Evolutionary conservation across 1,140 invertebrate genomes (phyloP).

Genomic region (Drusus annulatus): DNA sequence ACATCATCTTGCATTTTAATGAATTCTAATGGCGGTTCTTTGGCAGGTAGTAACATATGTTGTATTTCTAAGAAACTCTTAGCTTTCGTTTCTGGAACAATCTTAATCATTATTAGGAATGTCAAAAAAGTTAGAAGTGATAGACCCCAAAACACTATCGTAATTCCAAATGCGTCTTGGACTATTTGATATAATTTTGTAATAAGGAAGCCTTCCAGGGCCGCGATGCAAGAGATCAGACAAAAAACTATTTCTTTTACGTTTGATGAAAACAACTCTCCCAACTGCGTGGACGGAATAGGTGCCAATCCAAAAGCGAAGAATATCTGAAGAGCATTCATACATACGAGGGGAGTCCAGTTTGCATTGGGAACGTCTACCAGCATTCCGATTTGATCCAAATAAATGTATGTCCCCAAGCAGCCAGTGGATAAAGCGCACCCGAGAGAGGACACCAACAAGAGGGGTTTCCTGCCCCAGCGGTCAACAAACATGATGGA

Average conservation of each 20-base stretch:
- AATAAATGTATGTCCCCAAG: constrained; percentile 52
- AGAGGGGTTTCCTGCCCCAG: constrained; percentile 55
- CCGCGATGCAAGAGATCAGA: constrained; percentile 43
- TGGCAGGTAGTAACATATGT: constrained; percentile 37
- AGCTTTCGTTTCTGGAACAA: constrained; percentile 55
- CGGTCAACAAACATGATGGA: constrained; percentile 54
- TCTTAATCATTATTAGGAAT: constrained; percentile 37
- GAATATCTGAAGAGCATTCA: constrained; percentile 53
- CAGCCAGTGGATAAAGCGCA: constrained; percentile 49
- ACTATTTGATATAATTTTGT: constrained; percentile 55
- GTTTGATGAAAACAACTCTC: constrained; percentile 54
- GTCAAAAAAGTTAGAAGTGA: constrained; percentile 48
- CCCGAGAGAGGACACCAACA: constrained; percentile 49
- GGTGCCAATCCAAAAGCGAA: constrained; percentile 55
- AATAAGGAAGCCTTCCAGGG: constrained; percentile 54
- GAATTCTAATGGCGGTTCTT: constrained; percentile 38
- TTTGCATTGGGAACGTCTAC: constrained; percentile 42
- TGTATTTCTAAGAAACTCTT: constrained; percentile 57
- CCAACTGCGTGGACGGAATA: constrained; percentile 54
- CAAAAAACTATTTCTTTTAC: constrained; percentile 56
- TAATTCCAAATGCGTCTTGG: constrained; percentile 46
- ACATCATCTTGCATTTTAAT: constrained; percentile 45
- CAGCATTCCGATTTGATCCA: constrained; percentile 41
- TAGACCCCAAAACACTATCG: constrained; percentile 52
- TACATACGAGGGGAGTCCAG: constrained; percentile 46